Base-by-base conservation (phyloP, 2,113 vertebrate genomes). In the Ammospiza caudacuta region DNA sequence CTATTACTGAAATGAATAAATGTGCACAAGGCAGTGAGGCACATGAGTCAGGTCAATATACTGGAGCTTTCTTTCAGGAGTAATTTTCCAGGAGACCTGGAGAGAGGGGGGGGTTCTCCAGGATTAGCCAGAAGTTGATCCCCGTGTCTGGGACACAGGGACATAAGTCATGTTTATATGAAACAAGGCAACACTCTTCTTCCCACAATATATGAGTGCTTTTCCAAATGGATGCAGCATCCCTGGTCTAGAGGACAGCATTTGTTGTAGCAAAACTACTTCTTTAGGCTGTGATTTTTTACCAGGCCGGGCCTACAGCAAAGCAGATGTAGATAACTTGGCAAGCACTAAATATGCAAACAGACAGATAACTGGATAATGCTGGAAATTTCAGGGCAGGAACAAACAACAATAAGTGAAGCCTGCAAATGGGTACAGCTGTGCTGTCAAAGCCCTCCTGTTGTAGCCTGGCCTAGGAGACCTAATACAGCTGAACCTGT, bases 1-100 rank as follows among this genome's bases (percentile, higher is more conserved):
- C 82, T 83, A 59, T 91, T 91, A 69, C 66, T 67, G 73, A 64
- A 96, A 90, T 83, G 55, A 88, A 90, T 92, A 93, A 91, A 96
- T 62, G 43, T 37, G 49, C 57, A 55, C n/a, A 43, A 79, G 51
- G 52, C 85, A 90, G 49, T 31, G 75, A 80, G 41, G 63, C 41
- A 78, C 78, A 49, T 8, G 31, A 81, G 43, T 21, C 55, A 62
- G 76, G 68, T 83, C 83, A 89, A 27, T 55, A 62, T 17, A 64
- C 44, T 27, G 47, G 59, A 59, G 67, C 46, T 74, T 83, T 73
- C 23, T 76, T 83, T 54, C 0, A 0, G 43, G 35, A 83, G 8
- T 37, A 44, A 46, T 94, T 87, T 90, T 44, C 72, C n/a, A 9
- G 12, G 19, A 28, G 15, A 80, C 12, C 49, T 57, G 49, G 12